A percentile compares a stretch with the other conserved stretches of the same genome.
These are phyloP conservation scores for Pectinophora gossypiella DNA, from an alignment of 1,140 invertebrate species.

Conservation along the genomic window DNA sequence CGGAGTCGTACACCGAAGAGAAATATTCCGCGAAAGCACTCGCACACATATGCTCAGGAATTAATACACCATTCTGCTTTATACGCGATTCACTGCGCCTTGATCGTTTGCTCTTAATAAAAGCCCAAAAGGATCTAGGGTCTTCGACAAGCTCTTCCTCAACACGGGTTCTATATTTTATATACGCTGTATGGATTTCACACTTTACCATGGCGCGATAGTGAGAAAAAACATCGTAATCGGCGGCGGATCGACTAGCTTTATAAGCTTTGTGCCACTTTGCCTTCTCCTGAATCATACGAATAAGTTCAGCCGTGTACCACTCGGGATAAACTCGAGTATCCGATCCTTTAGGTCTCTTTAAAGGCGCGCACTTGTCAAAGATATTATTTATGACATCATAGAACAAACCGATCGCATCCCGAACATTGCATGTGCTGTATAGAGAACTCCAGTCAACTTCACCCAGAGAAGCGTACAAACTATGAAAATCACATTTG, in stretches of 20 bases:
- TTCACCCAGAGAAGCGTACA: background rate
- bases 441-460: background rate
- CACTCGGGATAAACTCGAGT: too few relatives aligned
- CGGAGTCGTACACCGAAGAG: too few relatives aligned
- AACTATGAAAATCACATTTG: background rate
- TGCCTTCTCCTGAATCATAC: too few relatives aligned
- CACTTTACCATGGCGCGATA: too few relatives aligned
- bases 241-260: too few relatives aligned
- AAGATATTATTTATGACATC: background rate
- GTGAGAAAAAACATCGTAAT: too few relatives aligned
- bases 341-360: background rate
- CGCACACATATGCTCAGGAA: too few relatives aligned
- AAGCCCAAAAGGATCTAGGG: background rate
- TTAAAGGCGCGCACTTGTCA: background rate
- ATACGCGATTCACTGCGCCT: background rate
- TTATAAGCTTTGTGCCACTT: too few relatives aligned
- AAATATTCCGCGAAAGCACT: too few relatives aligned
- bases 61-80: too few relatives aligned
- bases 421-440: background rate
- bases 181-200: background rate
- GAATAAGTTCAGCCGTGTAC: too few relatives aligned
- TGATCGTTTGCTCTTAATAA: background rate
- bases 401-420: background rate
- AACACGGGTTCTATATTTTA: background rate
- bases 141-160: background rate